Base-by-base conservation (phyloP, 1,140 invertebrate species). In the Trichonephila clavata region DNA sequence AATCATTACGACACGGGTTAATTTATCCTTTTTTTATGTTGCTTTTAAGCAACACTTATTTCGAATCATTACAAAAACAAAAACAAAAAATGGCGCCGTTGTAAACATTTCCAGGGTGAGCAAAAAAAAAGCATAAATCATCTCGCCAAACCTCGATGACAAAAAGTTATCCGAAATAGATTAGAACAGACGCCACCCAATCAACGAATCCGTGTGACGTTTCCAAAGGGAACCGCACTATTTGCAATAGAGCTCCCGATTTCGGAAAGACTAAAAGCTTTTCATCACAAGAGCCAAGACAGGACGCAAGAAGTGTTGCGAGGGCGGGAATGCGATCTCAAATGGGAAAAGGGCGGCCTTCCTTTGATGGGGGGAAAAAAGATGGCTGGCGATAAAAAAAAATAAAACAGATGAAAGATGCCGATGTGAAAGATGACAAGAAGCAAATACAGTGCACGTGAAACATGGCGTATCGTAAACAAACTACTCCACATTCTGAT, bases 231-330 rank as follows among this genome's bases (percentile, higher is more conserved):
- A 32, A 32, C 71, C 71, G 27, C 71, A 18, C 24, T 77, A 14
- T 77, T 77, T 77, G 71, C 24, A 77, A 27, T 32, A 77, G 2
- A 32, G 71, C 71, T 77, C 32, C 71, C 71, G 71, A 77, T 77
- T 77, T 77, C 71, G 71, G 32, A 27, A 24, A 68, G 71, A 32
- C 27, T 32, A 77, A 77, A 77, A 77, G 27, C 27, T 32, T 77
- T 71, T 77, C 71, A 77, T 77, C 71, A 39, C 27, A 14, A 1
- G 16, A 77, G 27, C 6, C 24, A 32, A 27, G 18, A 18, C 24
- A 20, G 14, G 8, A 65, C 27, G 32, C 5, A 16, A 20, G 14
- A 24, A 32, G 71, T 68, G 65, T 68, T 63, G 61, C 61, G 71
- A 27, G 32, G 71, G 71, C 27, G 71, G 71, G 32, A 68, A 68